phyloP scores from a whole-genome alignment of 2,888 invertebrate species.

The Cheilosia scutellata region DNA sequence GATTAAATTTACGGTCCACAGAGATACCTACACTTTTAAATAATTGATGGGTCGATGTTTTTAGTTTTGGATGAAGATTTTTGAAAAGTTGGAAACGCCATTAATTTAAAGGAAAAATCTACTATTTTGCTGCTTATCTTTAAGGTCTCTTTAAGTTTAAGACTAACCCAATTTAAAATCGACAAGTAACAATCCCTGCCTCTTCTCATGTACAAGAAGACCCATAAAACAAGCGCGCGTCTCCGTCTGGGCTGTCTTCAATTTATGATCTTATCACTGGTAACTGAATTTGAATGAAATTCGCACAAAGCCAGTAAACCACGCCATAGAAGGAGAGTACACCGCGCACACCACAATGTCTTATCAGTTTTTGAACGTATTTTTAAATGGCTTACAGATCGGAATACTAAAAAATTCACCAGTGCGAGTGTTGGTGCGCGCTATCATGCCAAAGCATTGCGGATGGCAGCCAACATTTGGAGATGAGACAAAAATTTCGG shows the following conservation, averaged over 20 bases:
- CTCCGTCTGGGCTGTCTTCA: slow-evolving; percentile 47
- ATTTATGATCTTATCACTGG: slow-evolving; percentile 64
- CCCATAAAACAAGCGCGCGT: slow-evolving; percentile 36
- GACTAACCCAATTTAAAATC: not conserved
- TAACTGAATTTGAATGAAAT: slow-evolving; percentile 62
- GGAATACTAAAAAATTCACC: slow-evolving; percentile 45
- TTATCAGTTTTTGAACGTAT: slow-evolving; percentile 43
- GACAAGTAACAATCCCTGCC: slow-evolving; percentile 29
- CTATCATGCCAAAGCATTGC: slow-evolving; percentile 21
- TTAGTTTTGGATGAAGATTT: too few relatives aligned
- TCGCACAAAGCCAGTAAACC: slow-evolving; percentile 18
- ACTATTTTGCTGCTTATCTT: too few relatives aligned
- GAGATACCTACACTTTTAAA: too few relatives aligned
- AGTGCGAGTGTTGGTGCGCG: not conserved
- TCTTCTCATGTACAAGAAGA: not conserved
- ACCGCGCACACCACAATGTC: not conserved
- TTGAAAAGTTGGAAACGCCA: too few relatives aligned
- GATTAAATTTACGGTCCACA: too few relatives aligned
- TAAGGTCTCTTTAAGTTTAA: not conserved
- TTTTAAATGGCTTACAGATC: slow-evolving; percentile 43
- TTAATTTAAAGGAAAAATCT: too few relatives aligned
- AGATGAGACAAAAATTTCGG: slow-evolving; percentile 67
- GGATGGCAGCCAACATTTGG: slow-evolving; percentile 37
- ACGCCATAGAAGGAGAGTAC: not conserved
- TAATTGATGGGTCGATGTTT: too few relatives aligned